These are phyloP conservation scores for Oscheius onirici DNA, from an alignment of 2,888 invertebrate genomes.

Conservation along the genomic window DNA sequence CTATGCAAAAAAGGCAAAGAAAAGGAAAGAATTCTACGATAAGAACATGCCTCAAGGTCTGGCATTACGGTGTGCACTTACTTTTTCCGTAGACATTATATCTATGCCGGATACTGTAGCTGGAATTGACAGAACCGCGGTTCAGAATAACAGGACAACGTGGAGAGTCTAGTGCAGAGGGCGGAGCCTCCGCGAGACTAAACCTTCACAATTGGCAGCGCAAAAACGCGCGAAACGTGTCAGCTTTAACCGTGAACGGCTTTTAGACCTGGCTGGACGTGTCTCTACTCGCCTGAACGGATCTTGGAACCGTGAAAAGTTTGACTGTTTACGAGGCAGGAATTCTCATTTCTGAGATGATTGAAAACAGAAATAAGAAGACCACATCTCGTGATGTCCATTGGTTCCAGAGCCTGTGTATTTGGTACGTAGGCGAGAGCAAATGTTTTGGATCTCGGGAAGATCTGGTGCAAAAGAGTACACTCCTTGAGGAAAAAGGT, in stretches of 20 bases:
- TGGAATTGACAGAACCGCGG: constrained; percentile 8
- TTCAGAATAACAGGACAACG: constrained; percentile 27
- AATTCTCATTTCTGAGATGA: not conserved
- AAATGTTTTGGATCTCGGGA: no score
- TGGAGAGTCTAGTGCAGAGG: constrained; percentile 5
- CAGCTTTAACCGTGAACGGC: constrained; percentile 3
- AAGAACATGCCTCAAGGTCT: constrained; percentile 3
- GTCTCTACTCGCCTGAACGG: not conserved
- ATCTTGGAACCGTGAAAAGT: not conserved
- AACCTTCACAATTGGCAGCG: constrained; percentile 28
- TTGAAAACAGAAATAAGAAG: not conserved
- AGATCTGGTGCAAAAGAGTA: no score
- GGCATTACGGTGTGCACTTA: no score
- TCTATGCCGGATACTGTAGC: not conserved
- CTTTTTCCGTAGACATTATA: constrained; percentile 18
- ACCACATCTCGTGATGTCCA: not conserved
- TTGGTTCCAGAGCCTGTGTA: not conserved
- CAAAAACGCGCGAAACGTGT: constrained; percentile 27
- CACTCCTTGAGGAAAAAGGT: no score
- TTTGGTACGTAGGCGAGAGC: no score
- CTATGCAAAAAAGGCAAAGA: not conserved
- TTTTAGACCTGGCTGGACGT: no score
- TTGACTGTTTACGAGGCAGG: not conserved
- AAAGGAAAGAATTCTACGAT: not conserved
- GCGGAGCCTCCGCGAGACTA: constrained; percentile 15